These are phyloP conservation scores for Pluvianellus socialis DNA, from an alignment of 2,113 vertebrate species.

Conservation along the genomic window DNA sequence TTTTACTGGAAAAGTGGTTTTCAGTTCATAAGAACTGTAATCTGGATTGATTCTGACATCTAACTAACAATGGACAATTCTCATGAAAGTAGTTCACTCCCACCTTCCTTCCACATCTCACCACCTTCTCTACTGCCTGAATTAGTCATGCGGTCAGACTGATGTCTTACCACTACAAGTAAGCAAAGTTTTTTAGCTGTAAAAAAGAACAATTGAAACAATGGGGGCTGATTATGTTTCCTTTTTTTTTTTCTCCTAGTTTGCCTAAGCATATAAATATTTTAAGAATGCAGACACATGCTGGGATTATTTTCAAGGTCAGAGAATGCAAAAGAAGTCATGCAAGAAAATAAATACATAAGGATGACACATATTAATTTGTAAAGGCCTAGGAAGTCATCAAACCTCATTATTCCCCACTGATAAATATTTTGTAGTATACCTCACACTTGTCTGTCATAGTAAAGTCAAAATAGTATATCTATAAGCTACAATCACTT, in stretches of 20 bases:
- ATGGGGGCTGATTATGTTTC: not conserved
- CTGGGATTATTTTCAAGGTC: not conserved
- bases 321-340: not conserved
- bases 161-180: not conserved
- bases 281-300: not conserved
- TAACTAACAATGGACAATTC: constrained; percentile 8
- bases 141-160: not conserved
- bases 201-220: not conserved
- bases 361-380: not conserved
- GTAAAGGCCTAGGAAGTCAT: not conserved
- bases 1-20: constrained; percentile 17
- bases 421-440: not conserved
- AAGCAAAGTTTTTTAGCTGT: not conserved
- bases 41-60: not conserved
- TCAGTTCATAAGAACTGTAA: not conserved
- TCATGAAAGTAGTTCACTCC: not conserved
- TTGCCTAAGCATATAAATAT: not conserved
- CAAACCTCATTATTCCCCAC: not conserved
- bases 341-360: not conserved
- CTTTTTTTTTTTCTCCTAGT: no score
- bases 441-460: not conserved
- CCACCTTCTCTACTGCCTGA: not conserved
- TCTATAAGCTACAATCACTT: not conserved
- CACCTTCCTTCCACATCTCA: not conserved
- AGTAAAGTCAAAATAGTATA: not conserved